phyloP scores from a whole-genome alignment of 2,113 vertebrate genomes.

The Chlorodrepanis virens region DNA sequence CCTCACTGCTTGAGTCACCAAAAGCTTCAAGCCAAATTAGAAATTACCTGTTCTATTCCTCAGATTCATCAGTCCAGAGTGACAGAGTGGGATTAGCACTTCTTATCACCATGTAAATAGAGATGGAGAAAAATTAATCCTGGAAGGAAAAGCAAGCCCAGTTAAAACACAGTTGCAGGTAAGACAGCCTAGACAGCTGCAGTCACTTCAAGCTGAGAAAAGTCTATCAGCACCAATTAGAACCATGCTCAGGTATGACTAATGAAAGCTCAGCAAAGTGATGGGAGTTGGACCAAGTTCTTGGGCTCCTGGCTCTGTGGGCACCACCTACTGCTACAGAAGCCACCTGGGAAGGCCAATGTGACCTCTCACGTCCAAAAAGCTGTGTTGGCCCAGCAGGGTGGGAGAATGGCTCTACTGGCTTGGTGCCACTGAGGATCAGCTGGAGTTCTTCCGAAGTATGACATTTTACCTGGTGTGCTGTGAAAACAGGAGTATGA shows the following conservation, averaged over 20 bases:
- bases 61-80: conserved; percentile 65
- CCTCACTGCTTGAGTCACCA: background rate
- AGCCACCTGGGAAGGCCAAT: background rate
- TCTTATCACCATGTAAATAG: conserved; percentile 58
- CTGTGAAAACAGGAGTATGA: background rate
- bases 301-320: background rate
- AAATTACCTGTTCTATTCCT: conserved; percentile 64
- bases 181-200: background rate
- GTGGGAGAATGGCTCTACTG: background rate
- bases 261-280: background rate
- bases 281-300: background rate
- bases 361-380: background rate
- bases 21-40: background rate
- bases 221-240: background rate
- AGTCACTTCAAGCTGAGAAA: background rate
- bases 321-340: background rate
- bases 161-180: conserved; percentile 1
- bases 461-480: background rate
- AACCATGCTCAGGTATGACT: background rate
- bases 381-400: background rate
- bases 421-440: background rate
- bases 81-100: conserved; percentile 15
- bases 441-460: background rate
- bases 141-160: conserved; percentile 34
- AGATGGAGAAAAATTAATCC: conserved; percentile 22